Evolutionary conservation across 2,888 invertebrate species (phyloP).

Genomic region (Diachrysia chrysitis): DNA sequence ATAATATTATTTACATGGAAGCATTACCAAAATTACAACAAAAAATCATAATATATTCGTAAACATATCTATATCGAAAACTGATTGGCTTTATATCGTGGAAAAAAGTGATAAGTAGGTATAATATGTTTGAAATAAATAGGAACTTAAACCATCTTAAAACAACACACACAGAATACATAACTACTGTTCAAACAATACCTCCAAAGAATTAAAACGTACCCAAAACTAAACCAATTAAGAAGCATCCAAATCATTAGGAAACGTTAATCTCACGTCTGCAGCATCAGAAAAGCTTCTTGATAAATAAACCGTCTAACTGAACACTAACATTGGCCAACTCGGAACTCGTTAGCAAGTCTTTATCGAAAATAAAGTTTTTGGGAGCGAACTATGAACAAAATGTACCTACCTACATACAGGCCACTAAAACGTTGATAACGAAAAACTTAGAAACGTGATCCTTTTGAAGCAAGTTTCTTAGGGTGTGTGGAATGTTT

Average conservation of each 20-base stretch:
- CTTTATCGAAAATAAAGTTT: slow-evolving; percentile 76
- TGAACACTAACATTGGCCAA: slow-evolving; percentile 59
- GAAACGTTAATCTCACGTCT: slow-evolving; percentile 67
- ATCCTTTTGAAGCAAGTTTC: slow-evolving; percentile 70
- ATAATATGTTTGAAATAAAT: too few relatives aligned
- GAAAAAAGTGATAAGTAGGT: too few relatives aligned
- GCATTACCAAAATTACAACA: too few relatives aligned
- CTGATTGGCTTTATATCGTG: too few relatives aligned
- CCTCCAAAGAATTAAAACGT: slow-evolving; percentile 36
- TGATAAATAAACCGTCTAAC: slow-evolving; percentile 63
- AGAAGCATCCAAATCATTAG: slow-evolving; percentile 65
- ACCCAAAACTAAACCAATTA: slow-evolving; percentile 59
- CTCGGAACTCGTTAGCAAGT: slow-evolving; percentile 78
- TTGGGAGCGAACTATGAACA: slow-evolving; percentile 54
- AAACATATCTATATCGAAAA: too few relatives aligned
- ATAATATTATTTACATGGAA: too few relatives aligned
- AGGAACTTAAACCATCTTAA: neutral
- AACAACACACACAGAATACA: neutral
- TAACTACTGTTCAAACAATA: slow-evolving; percentile 5
- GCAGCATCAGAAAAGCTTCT: slow-evolving; percentile 61
- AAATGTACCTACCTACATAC: slow-evolving; percentile 54
- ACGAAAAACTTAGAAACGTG: slow-evolving; percentile 75
- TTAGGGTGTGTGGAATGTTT: slow-evolving; percentile 52
- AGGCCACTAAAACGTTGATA: slow-evolving; percentile 70
- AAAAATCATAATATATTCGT: too few relatives aligned